Evolutionary conservation across 2,888 invertebrate genomes (phyloP), one percentile per base, ranked within the genome.

Genomic region (Blera fallax): DNA sequence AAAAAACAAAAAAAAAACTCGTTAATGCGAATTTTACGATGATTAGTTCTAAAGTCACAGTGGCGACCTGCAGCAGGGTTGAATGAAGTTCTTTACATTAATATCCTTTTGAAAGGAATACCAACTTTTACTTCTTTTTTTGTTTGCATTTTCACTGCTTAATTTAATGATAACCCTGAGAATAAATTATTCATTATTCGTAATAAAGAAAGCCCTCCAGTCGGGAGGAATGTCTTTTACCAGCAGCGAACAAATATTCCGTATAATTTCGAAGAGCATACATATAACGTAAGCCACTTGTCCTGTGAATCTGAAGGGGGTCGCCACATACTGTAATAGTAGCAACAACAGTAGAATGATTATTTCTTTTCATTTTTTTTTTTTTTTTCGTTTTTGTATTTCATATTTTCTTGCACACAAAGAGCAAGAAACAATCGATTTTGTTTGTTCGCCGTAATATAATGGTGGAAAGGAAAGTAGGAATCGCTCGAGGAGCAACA

Each of bases 121-220:
- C 29, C 10, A 1, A 69, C 29, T 45, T 52, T 37, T 6, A 18
- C n/a, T n/a, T n/a, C n/a, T n/a, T 14, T 27, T 14, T 52, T 21
- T 6, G 16, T 32, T 32, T 45, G 3, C 67, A 67, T 67, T 78
- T 32, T 50, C 24, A 37, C 21, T 67, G 48, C 37, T 64, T 48
- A 40, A n/a, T 32, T 52, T 65, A 58, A 70, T 58, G 77, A 77
- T 72, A 76, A 52, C 77, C 82, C 70, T 72, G 77, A 54, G 64
- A 77, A 72, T 82, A 82, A 82, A 77, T 82, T 82, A 82, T 83
- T 79, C 79, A 83, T 79, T 79, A 79, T 73, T 73, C 48, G 29
- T 52, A 50, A 29, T 45, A 16, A 27, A n/a, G 27, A 18, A 56
- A 18, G 14, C n/a, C 27, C 21, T 40, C 40, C 29, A 58, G 64